phyloP scores from a whole-genome alignment of 2,797 vertebrate species.

The Salarias fasciatus region DNA sequence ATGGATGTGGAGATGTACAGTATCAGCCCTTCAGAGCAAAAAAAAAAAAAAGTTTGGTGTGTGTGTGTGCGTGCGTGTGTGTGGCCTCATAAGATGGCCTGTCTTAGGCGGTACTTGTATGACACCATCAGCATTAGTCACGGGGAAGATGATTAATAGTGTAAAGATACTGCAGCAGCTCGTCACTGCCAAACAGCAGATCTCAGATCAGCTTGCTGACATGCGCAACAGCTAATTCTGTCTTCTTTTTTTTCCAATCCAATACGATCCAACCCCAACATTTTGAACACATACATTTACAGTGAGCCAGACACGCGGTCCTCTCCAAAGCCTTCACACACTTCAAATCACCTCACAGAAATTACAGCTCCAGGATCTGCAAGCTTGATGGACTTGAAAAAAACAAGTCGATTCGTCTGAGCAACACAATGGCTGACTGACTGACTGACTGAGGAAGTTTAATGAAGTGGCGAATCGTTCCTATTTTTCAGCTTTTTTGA shows the following conservation, averaged over 20 bases:
- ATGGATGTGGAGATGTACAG: conserved; percentile 70
- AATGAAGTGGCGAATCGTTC: not conserved
- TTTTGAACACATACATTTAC: not conserved
- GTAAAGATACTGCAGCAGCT: conserved; percentile 67
- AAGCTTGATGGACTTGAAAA: not conserved
- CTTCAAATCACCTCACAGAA: not conserved
- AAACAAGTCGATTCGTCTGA: not conserved
- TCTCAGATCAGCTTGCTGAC: conserved; percentile 44
- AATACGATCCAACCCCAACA: not conserved
- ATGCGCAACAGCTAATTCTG: conserved; percentile 19
- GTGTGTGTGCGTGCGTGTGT: conserved; percentile 13
- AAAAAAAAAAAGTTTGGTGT: conserved; percentile 1
- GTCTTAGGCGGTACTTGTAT: conserved; percentile 57
- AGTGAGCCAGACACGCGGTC: not conserved
- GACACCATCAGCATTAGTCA: conserved; percentile 73
- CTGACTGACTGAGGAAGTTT: not conserved
- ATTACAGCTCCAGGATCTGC: not conserved
- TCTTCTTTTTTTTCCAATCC: not conserved
- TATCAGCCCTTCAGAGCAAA: conserved; percentile 52
- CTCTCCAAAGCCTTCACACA: no score
- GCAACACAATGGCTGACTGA: not conserved
- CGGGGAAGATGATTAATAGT: conserved; percentile 66
- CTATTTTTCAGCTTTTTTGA: not conserved
- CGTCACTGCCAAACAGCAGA: conserved; percentile 50
- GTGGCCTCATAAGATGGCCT: conserved; percentile 58